These are phyloP conservation scores for Ectemnius cavifrons DNA, from an alignment of 2,888 invertebrate genomes.

Conservation along the genomic window DNA sequence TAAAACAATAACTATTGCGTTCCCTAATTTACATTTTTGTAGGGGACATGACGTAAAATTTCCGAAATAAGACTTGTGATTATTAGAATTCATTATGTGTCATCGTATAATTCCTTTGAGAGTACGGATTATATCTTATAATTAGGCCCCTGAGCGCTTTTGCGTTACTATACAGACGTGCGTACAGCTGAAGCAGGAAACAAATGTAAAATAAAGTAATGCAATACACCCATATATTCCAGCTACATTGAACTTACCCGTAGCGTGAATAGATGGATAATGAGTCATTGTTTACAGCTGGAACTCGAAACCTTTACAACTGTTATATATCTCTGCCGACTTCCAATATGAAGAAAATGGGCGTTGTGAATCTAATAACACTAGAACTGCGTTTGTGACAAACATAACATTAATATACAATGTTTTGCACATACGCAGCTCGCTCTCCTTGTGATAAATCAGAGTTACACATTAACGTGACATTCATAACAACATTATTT, in stretches of 20 bases:
- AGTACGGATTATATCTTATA: background rate
- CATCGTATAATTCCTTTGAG: no score
- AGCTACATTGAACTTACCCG: slow-evolving; percentile 1
- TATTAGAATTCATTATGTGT: no score
- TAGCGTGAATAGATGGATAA: background rate
- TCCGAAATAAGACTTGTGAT: no score
- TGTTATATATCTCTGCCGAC: background rate
- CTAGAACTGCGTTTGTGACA: background rate
- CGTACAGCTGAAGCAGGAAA: background rate
- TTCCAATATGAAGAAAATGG: background rate
- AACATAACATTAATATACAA: slow-evolving; percentile 2
- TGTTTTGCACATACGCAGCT: background rate
- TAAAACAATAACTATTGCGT: background rate
- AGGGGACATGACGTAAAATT: no score
- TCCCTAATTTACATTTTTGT: no score
- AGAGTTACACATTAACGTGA: background rate
- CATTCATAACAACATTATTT: slow-evolving; percentile 30
- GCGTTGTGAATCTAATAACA: background rate
- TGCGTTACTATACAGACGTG: slow-evolving; percentile 3
- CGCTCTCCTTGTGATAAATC: no score
- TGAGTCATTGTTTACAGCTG: background rate
- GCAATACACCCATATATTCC: background rate
- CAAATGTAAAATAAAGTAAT: background rate
- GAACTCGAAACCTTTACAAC: background rate
- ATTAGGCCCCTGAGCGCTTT: slow-evolving; percentile 2